Evolutionary conservation across 2,797 vertebrate species (phyloP), one percentile per base, ranked within the genome.

Genomic region (Lacerta viridis): DNA sequence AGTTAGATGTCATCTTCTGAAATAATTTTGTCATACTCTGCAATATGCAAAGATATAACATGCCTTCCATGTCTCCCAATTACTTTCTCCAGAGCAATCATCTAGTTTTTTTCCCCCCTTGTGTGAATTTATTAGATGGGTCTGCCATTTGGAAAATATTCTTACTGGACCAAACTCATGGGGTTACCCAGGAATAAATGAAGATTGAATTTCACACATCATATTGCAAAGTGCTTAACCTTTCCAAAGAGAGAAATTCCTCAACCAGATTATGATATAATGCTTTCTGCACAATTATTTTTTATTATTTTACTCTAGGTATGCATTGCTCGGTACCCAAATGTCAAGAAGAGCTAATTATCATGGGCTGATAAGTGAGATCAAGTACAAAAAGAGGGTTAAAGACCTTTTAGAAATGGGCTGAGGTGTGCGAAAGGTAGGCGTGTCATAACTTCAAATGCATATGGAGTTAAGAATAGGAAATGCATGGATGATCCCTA

Each of bases 161-260:
- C 85, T 39, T 87, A 69, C 86, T 75, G 71, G 46, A 75, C 69
- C 36, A 74, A 87, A 87, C 72, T 72, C 78, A 81, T 74, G 69
- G 69, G 27, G 39, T 87, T 61, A 82, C 79, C 36, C 86, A 82
- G 55, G 86, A 82, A 64, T 61, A 87, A 87, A 81, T 82, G 71
- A 59, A 82, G 69, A 75, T 15, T 87, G 55, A 75, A 87, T 87
- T 87, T 74, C 69, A 81, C 78, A 79, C 46, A 61, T 80, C 76
- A 80, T 89, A 89, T 85, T 89, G 88, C 41, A 85, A 85, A 80
- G 69, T 89, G 77, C 55, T 89, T 89, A 84, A 85, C 66, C 77
- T 89, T 89, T 84, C 74, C 75, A 78, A 71, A 46, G 17, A 79
- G 50, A 77, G 72, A 79, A 50, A 80, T 84, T 88, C 39, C 55